These are phyloP conservation scores for Cossypha polioptera DNA, from an alignment of 2,797 vertebrate genomes.

Conservation along the genomic window DNA sequence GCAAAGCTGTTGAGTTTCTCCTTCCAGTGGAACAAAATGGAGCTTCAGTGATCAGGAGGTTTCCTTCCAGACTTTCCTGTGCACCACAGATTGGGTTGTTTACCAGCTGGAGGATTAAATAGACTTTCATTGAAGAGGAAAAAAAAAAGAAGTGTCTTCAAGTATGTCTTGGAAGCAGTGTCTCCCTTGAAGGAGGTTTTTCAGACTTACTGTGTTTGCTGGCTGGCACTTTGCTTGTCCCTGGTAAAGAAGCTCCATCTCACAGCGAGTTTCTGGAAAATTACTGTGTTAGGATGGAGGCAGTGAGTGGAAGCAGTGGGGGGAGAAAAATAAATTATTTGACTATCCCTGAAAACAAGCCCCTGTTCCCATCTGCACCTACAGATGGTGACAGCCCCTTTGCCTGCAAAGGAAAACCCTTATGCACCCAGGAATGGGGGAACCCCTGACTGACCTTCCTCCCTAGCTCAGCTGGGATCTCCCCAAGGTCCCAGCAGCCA, in stretches of 20 bases:
- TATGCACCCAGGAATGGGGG: not conserved
- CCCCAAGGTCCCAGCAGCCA: not conserved
- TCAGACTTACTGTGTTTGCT: slow-evolving; percentile 34
- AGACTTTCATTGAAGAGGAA: not conserved
- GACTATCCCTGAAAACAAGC: not conserved
- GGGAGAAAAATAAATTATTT: not conserved
- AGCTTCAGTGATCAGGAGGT: not conserved
- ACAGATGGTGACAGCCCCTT: not conserved
- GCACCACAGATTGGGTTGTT: slow-evolving; percentile 1
- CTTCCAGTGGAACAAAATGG: not conserved
- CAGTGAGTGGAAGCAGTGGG: not conserved
- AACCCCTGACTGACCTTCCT: not conserved
- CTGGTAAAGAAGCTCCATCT: not conserved
- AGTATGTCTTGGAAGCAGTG: not conserved
- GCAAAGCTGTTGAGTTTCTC: not conserved
- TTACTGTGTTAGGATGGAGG: not conserved
- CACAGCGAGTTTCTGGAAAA: slow-evolving; percentile 9
- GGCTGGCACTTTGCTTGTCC: not conserved
- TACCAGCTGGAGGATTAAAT: slow-evolving; percentile 36
- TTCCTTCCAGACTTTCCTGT: slow-evolving; percentile 22
- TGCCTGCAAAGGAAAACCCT: not conserved
- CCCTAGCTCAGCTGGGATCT: accelerated
- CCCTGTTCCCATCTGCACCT: not conserved
- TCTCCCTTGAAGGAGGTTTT: not conserved
- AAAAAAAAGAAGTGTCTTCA: not conserved